phyloP scores from a whole-genome alignment of 2,888 invertebrate genomes.

The Beris chalybata region DNA sequence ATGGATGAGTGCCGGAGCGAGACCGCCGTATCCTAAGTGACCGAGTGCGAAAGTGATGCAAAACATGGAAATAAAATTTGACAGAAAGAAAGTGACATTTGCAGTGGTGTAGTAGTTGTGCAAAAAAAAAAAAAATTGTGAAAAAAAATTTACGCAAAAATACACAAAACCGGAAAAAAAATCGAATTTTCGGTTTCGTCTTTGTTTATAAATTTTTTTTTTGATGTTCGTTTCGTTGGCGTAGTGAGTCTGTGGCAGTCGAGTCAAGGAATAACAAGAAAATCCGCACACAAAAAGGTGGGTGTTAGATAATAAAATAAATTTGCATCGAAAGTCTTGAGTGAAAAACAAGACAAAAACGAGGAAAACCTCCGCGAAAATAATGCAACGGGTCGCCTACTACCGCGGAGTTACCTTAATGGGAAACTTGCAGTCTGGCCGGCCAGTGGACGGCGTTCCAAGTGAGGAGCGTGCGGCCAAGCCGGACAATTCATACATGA shows the following conservation, averaged over 20 bases:
- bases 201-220: too few relatives aligned
- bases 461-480: too few relatives aligned
- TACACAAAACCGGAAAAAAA: too few relatives aligned
- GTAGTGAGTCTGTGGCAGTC: too few relatives aligned
- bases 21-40: neutral
- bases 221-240: too few relatives aligned
- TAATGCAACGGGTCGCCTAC: conserved; percentile 19
- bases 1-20: conserved; percentile 15
- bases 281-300: conserved; percentile 5
- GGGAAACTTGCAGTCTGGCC: conserved; percentile 4
- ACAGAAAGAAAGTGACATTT: conserved; percentile 25
- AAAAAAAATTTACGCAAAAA: neutral
- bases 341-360: too few relatives aligned
- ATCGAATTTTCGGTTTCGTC: too few relatives aligned
- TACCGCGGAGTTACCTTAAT: neutral
- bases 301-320: conserved; percentile 25
- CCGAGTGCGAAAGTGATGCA: neutral
- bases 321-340: too few relatives aligned
- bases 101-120: conserved; percentile 16
- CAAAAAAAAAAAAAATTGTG: conserved; percentile 7
- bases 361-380: neutral
- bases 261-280: too few relatives aligned
- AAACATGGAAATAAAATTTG: conserved; percentile 3
- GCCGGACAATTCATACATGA: too few relatives aligned
- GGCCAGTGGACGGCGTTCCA: too few relatives aligned